A percentile compares a stretch with the other conserved stretches of the same genome.
Evolutionary conservation across 2,797 vertebrate genomes (phyloP).

Genomic region (Sebastes jordani): DNA sequence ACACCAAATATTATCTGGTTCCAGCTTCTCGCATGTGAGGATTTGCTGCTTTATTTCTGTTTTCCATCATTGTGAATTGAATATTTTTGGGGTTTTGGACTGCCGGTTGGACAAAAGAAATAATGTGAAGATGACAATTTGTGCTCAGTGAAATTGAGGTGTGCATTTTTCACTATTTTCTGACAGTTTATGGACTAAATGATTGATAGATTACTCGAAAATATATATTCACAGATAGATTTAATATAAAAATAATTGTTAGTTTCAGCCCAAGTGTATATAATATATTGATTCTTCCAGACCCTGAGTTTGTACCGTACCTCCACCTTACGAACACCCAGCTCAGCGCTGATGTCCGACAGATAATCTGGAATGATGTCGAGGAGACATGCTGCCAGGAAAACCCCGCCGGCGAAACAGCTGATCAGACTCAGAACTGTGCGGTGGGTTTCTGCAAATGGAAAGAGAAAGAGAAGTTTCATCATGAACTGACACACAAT

Average conservation of each 20-base stretch:
- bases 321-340: slow-evolving; percentile 63
- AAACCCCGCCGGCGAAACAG: slow-evolving; percentile 89
- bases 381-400: slow-evolving; percentile 90
- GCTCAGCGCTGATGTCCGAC: slow-evolving; percentile 81
- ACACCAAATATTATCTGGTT: neutral
- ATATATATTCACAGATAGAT: neutral
- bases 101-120: neutral
- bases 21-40: neutral
- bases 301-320: slow-evolving; percentile 54
- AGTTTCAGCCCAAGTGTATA: neutral
- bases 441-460: slow-evolving; percentile 76
- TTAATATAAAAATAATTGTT: neutral
- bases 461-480: neutral
- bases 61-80: neutral
- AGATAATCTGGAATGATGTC: slow-evolving; percentile 92
- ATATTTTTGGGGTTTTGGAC: neutral
- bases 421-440: slow-evolving; percentile 87
- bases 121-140: neutral
- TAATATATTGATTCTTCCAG: neutral
- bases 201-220: neutral
- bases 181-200: neutral
- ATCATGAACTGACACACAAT: neutral
- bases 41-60: neutral
- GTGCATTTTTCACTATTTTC: neutral
- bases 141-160: neutral